Base-by-base conservation (phyloP, 2,113 vertebrate genomes). In the Manacus vitellinus region DNA sequence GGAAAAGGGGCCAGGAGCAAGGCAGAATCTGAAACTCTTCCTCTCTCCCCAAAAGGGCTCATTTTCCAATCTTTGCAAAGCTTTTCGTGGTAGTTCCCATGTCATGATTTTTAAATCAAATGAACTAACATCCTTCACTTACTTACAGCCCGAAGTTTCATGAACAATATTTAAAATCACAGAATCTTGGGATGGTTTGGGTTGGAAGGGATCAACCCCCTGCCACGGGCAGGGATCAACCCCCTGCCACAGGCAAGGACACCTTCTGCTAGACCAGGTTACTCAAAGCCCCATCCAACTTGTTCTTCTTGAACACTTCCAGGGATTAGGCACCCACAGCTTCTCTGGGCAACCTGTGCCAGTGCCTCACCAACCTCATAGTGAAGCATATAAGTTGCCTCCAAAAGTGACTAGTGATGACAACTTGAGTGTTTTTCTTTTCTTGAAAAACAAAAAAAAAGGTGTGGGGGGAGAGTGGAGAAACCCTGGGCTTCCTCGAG, bases 381-480 rank as follows among this genome's bases (percentile, higher is more conserved):
- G 12, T 30, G 7, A 33, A 68, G 23, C 58, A 67, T 35, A 19
- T 2, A 68, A 88, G 2, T 41, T 61, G 27, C 37, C 12, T 47
- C 49, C 2, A 5, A 44, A 76, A 85, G 8, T 16, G 20, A 31
- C 24, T 5, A 25, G 12, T n/a, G 46, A 33, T 84, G 39, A 51
- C 8, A 65, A 46, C 2, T 12, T 84, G 5, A 66, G 4, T 61
- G 6, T 25, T 87, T 95, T 63, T 19, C 10, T 73, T 79, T 39
- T 46, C 22, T 35, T 52, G 3, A 49, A 44, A 74, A 43, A 24
- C 0, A 11, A 27, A 44, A 20, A 19, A 7, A 10, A 13, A 20
- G 3, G 39, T 10, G 39, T 10, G 14, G 0, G 16, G 5, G 6
- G 47, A 23, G 3, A 25, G 6, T 12, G 5, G 1, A 1, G 10